A percentile compares a stretch with the other conserved stretches of the same genome.
phyloP scores from a whole-genome alignment of 2,888 invertebrate genomes.

The Rhyacophila evoluta region DNA sequence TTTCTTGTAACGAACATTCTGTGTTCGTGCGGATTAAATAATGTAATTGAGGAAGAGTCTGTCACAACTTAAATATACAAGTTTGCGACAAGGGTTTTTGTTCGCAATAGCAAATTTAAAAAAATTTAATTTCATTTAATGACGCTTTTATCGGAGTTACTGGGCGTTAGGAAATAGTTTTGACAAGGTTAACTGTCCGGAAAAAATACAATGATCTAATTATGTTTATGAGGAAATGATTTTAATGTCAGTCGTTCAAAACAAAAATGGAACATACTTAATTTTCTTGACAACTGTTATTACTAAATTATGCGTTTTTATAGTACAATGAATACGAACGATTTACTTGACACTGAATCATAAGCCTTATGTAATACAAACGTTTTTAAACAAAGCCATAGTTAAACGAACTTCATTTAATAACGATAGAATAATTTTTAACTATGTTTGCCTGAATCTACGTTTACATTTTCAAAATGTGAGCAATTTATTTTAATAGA shows the following conservation, averaged over 20 bases:
- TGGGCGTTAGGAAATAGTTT: not conserved
- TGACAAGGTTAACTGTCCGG: slow-evolving; percentile 17
- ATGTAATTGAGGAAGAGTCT: slow-evolving; percentile 18
- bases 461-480: too few relatives aligned
- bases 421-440: too few relatives aligned
- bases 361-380: too few relatives aligned
- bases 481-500: too few relatives aligned
- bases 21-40: slow-evolving; percentile 15
- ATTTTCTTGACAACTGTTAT: too few relatives aligned
- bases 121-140: not conserved
- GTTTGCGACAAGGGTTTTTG: not conserved
- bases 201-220: not conserved
- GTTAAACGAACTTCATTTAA: too few relatives aligned
- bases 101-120: not conserved
- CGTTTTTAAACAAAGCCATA: too few relatives aligned
- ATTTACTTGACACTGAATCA: too few relatives aligned
- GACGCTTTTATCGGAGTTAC: not conserved
- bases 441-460: too few relatives aligned
- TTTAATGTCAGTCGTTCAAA: not conserved
- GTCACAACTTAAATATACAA: not conserved
- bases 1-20: slow-evolving; percentile 5
- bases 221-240: not conserved
- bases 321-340: too few relatives aligned
- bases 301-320: too few relatives aligned
- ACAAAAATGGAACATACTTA: too few relatives aligned